Percentiles rank a stretch among this genome's conserved stretches.
These are phyloP conservation scores for Nibea coibor DNA, from an alignment of 2,113 vertebrate species.

Conservation along the genomic window DNA sequence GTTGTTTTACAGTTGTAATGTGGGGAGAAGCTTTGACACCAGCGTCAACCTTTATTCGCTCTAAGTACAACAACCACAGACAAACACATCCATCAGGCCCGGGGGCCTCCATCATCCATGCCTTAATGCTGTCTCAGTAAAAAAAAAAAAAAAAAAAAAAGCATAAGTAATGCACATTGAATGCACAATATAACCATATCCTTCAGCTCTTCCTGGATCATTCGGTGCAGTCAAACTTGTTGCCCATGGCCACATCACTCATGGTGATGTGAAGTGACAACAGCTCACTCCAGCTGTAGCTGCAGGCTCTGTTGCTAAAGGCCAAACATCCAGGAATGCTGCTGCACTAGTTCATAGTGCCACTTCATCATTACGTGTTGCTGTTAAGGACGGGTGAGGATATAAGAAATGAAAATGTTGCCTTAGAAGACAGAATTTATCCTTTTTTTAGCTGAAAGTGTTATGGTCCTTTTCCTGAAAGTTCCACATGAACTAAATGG, in stretches of 20 bases:
- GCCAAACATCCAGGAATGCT: not conserved
- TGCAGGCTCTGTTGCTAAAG: conserved; percentile 8
- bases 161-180: not conserved
- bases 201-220: conserved; percentile 3
- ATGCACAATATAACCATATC: not conserved
- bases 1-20: not conserved
- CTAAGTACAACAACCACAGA: not conserved
- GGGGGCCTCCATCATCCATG: not conserved
- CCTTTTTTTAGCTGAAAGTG: not conserved
- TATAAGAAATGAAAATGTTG: not conserved
- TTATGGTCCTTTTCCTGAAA: not conserved
- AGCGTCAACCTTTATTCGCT: not conserved
- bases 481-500: not conserved
- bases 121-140: not conserved
- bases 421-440: not conserved
- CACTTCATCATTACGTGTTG: not conserved
- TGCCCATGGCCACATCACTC: conserved; percentile 34
- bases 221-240: conserved; percentile 19
- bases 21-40: not conserved
- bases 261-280: conserved; percentile 40
- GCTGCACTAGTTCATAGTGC: not conserved
- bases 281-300: not conserved
- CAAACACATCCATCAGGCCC: conserved; percentile 15
- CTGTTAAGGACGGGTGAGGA: not conserved
- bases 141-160: not conserved